Evolutionary conservation across 1,140 invertebrate genomes (phyloP).

Genomic region (Rhysida immarginata): DNA sequence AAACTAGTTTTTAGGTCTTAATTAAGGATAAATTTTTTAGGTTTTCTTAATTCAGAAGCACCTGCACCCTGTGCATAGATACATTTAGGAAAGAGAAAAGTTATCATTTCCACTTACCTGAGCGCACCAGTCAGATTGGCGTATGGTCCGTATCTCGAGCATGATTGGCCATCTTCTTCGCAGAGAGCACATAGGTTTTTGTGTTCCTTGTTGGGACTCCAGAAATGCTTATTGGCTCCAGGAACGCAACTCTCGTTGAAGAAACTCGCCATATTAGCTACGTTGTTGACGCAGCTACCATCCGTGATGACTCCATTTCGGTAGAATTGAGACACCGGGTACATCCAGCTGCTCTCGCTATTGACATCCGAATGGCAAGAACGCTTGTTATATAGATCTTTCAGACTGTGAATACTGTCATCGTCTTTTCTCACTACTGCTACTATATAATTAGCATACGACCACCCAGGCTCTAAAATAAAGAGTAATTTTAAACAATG

Average conservation of each 20-base stretch:
- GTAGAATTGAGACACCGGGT: slow-evolving; percentile 45
- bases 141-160: slow-evolving; percentile 74
- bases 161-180: slow-evolving; percentile 57
- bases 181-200: slow-evolving; percentile 70
- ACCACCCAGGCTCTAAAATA: background rate
- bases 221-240: background rate
- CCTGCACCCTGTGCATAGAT: too few species aligned
- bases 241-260: slow-evolving; percentile 77
- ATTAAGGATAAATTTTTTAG: too few species aligned
- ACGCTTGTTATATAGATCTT: slow-evolving; percentile 52
- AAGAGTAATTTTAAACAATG: background rate
- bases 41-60: too few species aligned
- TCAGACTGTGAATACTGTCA: slow-evolving; percentile 43
- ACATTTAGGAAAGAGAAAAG: too few species aligned
- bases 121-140: slow-evolving; percentile 53
- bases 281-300: slow-evolving; percentile 75
- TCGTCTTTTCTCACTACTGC: slow-evolving; percentile 60
- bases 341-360: slow-evolving; percentile 78
- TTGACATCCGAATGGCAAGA: slow-evolving; percentile 86
- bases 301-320: slow-evolving; percentile 9
- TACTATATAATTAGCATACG: slow-evolving; percentile 45
- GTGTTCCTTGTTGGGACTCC: slow-evolving; percentile 40
- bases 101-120: slow-evolving; percentile 22
- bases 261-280: slow-evolving; percentile 76
- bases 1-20: too few species aligned